These are phyloP conservation scores for Oenanthe melanoleuca DNA, from an alignment of 2,113 vertebrate genomes.

Conservation along the genomic window DNA sequence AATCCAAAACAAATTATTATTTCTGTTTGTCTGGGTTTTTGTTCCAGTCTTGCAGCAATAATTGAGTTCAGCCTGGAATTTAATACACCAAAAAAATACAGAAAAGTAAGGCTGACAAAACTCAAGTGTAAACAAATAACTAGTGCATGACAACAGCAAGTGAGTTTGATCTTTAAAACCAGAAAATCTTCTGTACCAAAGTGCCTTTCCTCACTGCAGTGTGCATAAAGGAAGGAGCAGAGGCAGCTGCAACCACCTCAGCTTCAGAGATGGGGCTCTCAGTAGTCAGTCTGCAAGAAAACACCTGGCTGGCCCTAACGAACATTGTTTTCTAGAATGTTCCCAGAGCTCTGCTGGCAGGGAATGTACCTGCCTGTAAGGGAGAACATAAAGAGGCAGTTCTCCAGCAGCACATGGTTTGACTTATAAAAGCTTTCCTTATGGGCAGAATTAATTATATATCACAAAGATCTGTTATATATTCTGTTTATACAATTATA, in stretches of 20 bases:
- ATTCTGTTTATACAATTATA: slow-evolving; percentile 62
- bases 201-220: not conserved
- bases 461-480: slow-evolving; percentile 42
- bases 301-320: not conserved
- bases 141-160: not conserved
- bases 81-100: not conserved
- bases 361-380: not conserved
- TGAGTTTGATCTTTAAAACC: not conserved
- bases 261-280: not conserved
- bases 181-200: not conserved
- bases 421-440: slow-evolving; percentile 57
- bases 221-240: not conserved
- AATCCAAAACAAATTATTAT: not conserved
- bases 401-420: slow-evolving; percentile 3
- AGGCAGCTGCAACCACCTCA: not conserved
- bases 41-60: not conserved
- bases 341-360: not conserved
- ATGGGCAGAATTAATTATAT: slow-evolving; percentile 55
- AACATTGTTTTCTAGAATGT: slow-evolving; percentile 31
- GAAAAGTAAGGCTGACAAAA: not conserved
- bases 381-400: not conserved
- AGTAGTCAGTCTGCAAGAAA: not conserved
- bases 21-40: not conserved
- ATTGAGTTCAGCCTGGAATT: not conserved
- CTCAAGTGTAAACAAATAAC: not conserved